Base-by-base conservation (phyloP, 2,797 vertebrate genomes). In the Fratercula arctica region DNA sequence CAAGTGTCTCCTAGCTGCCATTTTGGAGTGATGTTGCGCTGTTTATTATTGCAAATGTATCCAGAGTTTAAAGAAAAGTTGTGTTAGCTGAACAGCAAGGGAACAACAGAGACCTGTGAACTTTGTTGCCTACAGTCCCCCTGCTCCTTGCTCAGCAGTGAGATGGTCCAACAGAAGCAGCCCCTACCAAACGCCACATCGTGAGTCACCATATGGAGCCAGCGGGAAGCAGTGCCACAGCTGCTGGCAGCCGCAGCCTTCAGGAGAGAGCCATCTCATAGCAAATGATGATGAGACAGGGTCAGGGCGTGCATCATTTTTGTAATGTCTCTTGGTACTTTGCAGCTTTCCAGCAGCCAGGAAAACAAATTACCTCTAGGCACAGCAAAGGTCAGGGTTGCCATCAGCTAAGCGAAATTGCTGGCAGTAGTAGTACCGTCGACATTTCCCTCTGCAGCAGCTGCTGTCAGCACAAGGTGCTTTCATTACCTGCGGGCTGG, bases 321-420 rank as follows among this genome's bases (percentile, higher is more conserved):
- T 83, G 37, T 80, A 66, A 85, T 41, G 46, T 45, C 79, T 85
- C 91, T 75, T 51, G 56, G 77, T 92, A 39, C 90, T 73, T 80
- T 56, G 56, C 85, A 95, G 80, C 87, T 92, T 93, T 90, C 85
- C 46, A 72, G 74, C 83, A 87, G 82, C 61, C 86, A 74, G 77
- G 80, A 93, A 96, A 97, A 95, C 95, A 97, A 95, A 97, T 96
- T 95, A 84, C 76, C 37, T 70, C 73, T 23, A 25, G 93, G 85
- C 74, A 51, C 74, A 68, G 91, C 51, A 96, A 94, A 96, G 97
- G 93, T 95, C 93, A 94, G 79, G 60, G 46, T 6, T 93, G 95
- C 96, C 91, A 93, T 93, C 88, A 96, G 96, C 92, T 93, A 75
- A 74, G 86, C 0, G 1, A 76, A 63, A 85, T 90, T 2, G 3